Evolutionary conservation across 2,797 vertebrate species (phyloP), one percentile per base, ranked within the genome.

Genomic region (Chelmon rostratus): DNA sequence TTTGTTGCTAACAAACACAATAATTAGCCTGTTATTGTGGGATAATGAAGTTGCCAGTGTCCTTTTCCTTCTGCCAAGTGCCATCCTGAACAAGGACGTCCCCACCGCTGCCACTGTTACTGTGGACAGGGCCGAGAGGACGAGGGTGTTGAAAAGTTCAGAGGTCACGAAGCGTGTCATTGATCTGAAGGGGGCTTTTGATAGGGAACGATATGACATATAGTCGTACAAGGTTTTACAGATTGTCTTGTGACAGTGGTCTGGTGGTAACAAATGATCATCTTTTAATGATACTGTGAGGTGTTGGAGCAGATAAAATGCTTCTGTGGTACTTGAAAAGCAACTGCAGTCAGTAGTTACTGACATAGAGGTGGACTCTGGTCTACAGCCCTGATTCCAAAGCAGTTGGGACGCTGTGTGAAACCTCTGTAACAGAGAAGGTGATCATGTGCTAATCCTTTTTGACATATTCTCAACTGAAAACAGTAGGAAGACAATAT

Each of bases 1-100:
- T 99, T 99, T 98, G 97, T 97, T 96, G 96, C 96, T 97, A 97
- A 98, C 97, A 99, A 99, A 99, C 96, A 98, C 96, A 98, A 98
- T 98, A 98, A 99, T 99, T 99, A 99, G 97, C 96, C 97, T 98
- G 98, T 98, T 97, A 98, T 97, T 99, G 97, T 96, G 94, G 97
- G 97, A 97, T 99, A 99, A 99, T 99, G 98, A 99, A 99, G 98
- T 98, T 97, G 96, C 96, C 94, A 97, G 96, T 97, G 97, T 98
- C 97, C 97, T 97, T 98, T 97, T 97, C 90, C 87, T 84, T 90
- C 90, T 94, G 94, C 94, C 96, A 95, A 94, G 90, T 91, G 91
- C 88, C 92, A 86, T 94, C 92, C 93, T 75, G 79, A 85, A 82
- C 89, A 92, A 92, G 91, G 91, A 93, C 86, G 77, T 85, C 85